phyloP scores from a whole-genome alignment of 2,797 vertebrate genomes.

The Luscinia luscinia region DNA sequence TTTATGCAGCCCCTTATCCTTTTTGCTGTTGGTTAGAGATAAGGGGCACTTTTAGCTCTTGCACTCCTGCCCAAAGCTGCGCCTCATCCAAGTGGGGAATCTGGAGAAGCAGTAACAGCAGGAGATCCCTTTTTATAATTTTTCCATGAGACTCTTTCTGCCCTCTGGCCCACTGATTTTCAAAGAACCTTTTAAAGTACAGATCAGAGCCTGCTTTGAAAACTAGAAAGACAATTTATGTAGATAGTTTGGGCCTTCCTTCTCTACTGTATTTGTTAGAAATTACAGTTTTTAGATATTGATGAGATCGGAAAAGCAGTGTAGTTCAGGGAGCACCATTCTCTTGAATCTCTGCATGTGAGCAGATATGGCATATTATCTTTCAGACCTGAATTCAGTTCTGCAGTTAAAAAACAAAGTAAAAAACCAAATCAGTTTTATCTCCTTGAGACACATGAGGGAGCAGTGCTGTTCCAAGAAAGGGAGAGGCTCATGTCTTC shows the following conservation, averaged over 20 bases:
- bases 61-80: neutral
- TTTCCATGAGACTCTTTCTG: neutral
- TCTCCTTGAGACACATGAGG: neutral
- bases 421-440: rapidly evolving
- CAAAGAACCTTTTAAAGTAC: neutral
- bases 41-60: neutral
- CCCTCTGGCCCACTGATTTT: neutral
- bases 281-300: neutral
- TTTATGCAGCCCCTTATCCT: neutral
- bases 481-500: neutral
- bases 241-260: neutral
- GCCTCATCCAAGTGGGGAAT: neutral
- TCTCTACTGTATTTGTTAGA: neutral
- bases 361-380: neutral
- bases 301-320: neutral
- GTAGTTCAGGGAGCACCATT: neutral
- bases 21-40: neutral
- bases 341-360: neutral
- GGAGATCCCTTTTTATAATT: neutral
- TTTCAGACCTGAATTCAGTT: neutral
- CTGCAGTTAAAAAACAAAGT: neutral
- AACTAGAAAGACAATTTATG: neutral
- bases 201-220: neutral
- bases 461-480: neutral
- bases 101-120: neutral